These are phyloP conservation scores for Meda fulgida DNA, from an alignment of 2,797 vertebrate species.

Conservation along the genomic window DNA sequence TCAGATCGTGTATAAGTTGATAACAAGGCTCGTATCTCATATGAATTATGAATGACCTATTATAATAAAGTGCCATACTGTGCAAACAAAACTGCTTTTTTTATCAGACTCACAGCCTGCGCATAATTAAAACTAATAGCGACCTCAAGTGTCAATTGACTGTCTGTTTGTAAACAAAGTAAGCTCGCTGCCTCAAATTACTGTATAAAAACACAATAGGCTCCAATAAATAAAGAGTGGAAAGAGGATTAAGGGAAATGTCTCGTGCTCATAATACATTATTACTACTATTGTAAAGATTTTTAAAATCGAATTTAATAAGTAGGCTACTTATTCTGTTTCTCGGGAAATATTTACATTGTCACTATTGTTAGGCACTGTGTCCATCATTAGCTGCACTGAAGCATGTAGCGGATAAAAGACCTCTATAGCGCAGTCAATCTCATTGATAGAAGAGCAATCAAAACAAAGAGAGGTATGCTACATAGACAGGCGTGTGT, in stretches of 20 bases:
- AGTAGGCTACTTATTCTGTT: neutral
- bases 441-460: conserved; percentile 68
- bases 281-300: conserved; percentile 13
- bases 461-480: conserved; percentile 61
- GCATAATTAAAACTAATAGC: conserved; percentile 28
- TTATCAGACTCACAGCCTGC: neutral
- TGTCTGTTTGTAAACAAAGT: conserved; percentile 20
- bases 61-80: neutral
- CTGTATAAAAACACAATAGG: neutral
- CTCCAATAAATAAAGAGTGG: conserved; percentile 11
- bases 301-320: neutral
- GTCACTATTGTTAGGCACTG: conserved; percentile 37
- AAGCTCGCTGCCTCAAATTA: neutral
- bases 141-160: neutral
- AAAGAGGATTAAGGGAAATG: neutral
- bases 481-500: conserved; percentile 19
- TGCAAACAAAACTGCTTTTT: conserved; percentile 19
- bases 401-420: conserved; percentile 52
- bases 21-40: neutral
- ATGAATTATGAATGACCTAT: neutral
- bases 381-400: conserved; percentile 54
- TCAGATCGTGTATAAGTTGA: neutral
- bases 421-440: conserved; percentile 61
- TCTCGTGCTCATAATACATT: neutral
- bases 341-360: conserved; percentile 17